Base-by-base conservation (phyloP, 2,888 invertebrate genomes). In the Lasioglossum oenotherae region DNA sequence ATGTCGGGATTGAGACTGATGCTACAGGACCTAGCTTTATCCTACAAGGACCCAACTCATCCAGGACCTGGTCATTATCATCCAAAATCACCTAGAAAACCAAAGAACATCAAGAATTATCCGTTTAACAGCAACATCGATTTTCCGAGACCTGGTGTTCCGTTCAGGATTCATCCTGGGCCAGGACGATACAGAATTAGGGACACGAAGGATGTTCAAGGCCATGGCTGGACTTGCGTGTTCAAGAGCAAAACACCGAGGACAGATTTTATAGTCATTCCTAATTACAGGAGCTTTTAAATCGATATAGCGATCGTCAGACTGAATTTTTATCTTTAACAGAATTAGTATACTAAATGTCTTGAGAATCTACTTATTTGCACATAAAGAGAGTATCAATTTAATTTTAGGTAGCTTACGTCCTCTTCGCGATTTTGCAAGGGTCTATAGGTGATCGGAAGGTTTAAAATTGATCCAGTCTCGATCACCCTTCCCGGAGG, bases 31-130 rank as follows among this genome's bases (percentile, higher is more conserved):
- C 82, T 96, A 23, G 93, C 96, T 1, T 95, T 96, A 93, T 96
- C 96, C 89, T 93, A 95, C 44, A 95, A 95, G 72, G 94, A 95
- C 75, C 95, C 96, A 0, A 90, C 94, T 0, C 96, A 96, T 1
- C 97, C 97, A 0, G 96, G 96, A 0, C 96, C 97, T 0, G 95
- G 95, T 0, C 92, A 94, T 79, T 96, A 96, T 86, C 92, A 85
- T 46, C 90, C 90, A 0, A 83, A 57, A 35, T 57, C 53, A 0
- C 80, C 78, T 0, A 46, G 60, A 38, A 88, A 81, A n/a, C 81
- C 79, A 0, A 73, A 0, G 14, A 86, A 76, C 23, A 12, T 64
- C 4, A 84, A 82, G 67, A 80, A 44, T 71, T 91, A 89, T 82
- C 86, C 86, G 4, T 92, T 92, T 19, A 64, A 89, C 16, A 87